A percentile compares a stretch with the other conserved stretches of the same genome.
Evolutionary conservation across 2,888 invertebrate species (phyloP).

Genomic region (Chelonus formosanus): DNA sequence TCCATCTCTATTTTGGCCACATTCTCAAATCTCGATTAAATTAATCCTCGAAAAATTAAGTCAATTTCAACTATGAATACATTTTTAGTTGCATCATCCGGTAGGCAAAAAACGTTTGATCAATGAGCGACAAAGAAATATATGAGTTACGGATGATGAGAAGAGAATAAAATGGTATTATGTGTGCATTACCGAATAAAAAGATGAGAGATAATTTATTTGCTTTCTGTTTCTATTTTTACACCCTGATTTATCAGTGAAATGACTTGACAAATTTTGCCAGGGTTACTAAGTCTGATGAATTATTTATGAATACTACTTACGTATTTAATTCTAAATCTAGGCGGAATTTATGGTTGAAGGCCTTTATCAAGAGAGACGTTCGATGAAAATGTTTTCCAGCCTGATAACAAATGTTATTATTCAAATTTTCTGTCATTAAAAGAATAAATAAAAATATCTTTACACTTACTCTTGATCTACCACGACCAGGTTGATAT

Average conservation of each 20-base stretch:
- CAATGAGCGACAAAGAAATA: conserved; percentile 10
- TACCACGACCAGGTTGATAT: conserved; percentile 66
- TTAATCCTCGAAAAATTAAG: conserved; percentile 27
- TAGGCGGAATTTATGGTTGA: conserved; percentile 95
- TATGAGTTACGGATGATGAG: not conserved
- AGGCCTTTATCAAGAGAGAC: conserved; percentile 94
- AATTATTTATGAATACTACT: conserved; percentile 62
- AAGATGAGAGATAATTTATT: conserved; percentile 28
- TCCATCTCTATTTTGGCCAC: too few species aligned
- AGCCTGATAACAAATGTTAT: conserved; percentile 70
- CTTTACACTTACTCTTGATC: conserved; percentile 68
- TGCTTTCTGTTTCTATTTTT: not conserved
- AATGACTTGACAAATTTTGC: not conserved
- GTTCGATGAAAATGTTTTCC: conserved; percentile 94
- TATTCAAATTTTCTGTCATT: not conserved
- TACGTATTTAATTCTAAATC: conserved; percentile 96
- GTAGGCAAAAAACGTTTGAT: conserved; percentile 20
- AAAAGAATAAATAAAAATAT: conserved; percentile 31
- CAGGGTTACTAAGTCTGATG: not conserved
- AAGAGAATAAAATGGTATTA: not conserved
- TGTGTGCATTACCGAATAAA: not conserved
- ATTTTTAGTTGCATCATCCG: conserved; percentile 11
- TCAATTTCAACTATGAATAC: conserved; percentile 11
- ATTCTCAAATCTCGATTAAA: conserved; percentile 39
- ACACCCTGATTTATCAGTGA: not conserved